These are phyloP conservation scores for Armadillidium nasatum DNA, from an alignment of 1,140 invertebrate genomes.

Conservation along the genomic window DNA sequence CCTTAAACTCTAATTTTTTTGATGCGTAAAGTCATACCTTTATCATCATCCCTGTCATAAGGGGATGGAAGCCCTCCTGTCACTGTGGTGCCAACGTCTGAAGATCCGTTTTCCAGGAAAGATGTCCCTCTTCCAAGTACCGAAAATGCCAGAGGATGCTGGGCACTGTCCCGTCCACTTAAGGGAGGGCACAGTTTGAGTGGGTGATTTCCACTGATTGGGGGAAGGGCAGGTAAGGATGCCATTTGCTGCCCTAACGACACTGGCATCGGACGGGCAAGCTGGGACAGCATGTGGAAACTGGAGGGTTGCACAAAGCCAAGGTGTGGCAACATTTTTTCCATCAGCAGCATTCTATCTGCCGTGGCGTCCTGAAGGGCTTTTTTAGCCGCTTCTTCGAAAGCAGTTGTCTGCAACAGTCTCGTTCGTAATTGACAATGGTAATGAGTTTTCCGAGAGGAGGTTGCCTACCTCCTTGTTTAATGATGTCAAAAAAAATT, in stretches of 20 bases:
- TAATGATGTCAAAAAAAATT: no score
- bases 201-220: conserved; percentile 28
- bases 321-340: conserved; percentile 43
- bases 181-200: conserved; percentile 29
- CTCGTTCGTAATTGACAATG: background rate
- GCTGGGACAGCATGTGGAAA: conserved; percentile 8
- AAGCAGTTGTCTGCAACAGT: conserved; percentile 1
- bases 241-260: conserved; percentile 35
- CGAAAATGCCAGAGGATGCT: conserved; percentile 31
- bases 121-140: conserved; percentile 27
- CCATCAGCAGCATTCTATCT: conserved; percentile 41
- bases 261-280: conserved; percentile 35
- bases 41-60: conserved; percentile 38
- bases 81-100: conserved; percentile 31
- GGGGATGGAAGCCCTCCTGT: conserved; percentile 35
- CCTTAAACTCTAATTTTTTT: background rate
- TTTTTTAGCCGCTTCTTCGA: conserved; percentile 25
- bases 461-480: conserved; percentile 3
- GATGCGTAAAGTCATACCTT: conserved; percentile 28
- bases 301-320: conserved; percentile 37
- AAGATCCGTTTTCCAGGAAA: conserved; percentile 28
- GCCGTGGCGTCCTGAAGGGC: conserved; percentile 18
- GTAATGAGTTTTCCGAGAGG: background rate
- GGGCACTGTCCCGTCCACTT: conserved; percentile 26
- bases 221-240: conserved; percentile 27